Base-by-base conservation (phyloP, 2,888 invertebrate species). In the Aromia moschata region DNA sequence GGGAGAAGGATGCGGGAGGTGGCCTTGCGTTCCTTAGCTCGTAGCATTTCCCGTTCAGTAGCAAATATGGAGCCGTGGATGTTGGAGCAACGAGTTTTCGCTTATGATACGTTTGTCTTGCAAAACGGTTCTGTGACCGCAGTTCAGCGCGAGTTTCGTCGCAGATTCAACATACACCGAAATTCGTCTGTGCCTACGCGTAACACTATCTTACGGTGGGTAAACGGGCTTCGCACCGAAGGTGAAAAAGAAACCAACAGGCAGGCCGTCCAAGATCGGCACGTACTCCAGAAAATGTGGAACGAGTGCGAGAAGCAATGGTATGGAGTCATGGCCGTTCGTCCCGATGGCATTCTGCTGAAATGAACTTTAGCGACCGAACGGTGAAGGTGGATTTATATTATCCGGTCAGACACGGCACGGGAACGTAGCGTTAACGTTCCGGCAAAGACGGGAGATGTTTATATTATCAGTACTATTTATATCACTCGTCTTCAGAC, bases 11-110 rank as follows among this genome's bases (percentile, higher is more conserved):
- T 1, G 38, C 40, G 46, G 49, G 17, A 43, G 2, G 10, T 44
- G 12, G 37, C 45, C 12, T 9, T 57, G 17, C 41, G 43, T 54
- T 58, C 47, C 37, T 58, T 54, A 41, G 5, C 43, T 58, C 43
- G 41, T 18, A 54, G 44, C 58, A 58, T 61, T 61, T 61, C 43
- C 31, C 33, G 46, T 52, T 58, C 53, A 53, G 46, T 61, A 43
- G 53, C 37, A 5, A 56, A 36, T 25, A 61, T 57, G 58, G 53
- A 53, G 41, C 49, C 20, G 36, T 46, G 54, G 51, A 59, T 51
- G 41, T 10, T 57, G 46, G 38, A 57, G 1, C 49, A 60, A 20
- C 46, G 40, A 30, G 40, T 60, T 17, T 60, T 46, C 33, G 52
- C n/a, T 12, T 49, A 49, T 20, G 47, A 37, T 56, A 30, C 33